Evolutionary conservation across 2,888 invertebrate genomes (phyloP).

Genomic region (Cheiracanthium punctorium): DNA sequence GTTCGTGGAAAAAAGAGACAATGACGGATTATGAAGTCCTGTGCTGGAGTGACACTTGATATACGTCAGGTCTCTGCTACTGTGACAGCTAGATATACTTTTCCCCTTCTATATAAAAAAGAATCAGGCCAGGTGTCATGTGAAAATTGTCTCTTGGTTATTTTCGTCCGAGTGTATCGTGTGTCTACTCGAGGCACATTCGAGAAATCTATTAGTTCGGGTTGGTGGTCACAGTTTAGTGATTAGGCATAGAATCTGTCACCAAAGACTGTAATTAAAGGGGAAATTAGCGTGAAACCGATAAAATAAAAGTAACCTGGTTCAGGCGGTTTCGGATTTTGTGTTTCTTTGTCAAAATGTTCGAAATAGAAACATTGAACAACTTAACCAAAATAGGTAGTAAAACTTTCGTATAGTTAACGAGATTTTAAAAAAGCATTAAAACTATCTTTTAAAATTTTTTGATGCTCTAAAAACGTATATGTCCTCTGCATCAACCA

Average conservation of each 20-base stretch:
- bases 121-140: slow-evolving; percentile 43
- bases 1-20: slow-evolving; percentile 30
- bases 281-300: not conserved
- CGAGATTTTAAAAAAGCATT: too few species aligned
- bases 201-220: not conserved
- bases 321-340: not conserved
- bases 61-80: slow-evolving; percentile 30
- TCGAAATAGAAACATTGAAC: too few species aligned
- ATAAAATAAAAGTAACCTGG: not conserved
- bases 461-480: too few species aligned
- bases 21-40: slow-evolving; percentile 57
- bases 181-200: not conserved
- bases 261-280: not conserved
- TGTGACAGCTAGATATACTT: not conserved
- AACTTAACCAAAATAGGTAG: too few species aligned
- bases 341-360: too few species aligned
- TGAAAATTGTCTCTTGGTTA: slow-evolving; percentile 6
- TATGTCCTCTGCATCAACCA: too few species aligned
- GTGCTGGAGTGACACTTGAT: slow-evolving; percentile 39
- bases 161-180: not conserved
- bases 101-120: not conserved
- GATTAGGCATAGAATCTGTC: not conserved
- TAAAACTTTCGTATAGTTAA: too few species aligned
- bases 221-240: not conserved
- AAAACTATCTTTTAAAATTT: too few species aligned